These are phyloP conservation scores for Corapipo altera DNA, from an alignment of 2,113 vertebrate species.

Conservation along the genomic window DNA sequence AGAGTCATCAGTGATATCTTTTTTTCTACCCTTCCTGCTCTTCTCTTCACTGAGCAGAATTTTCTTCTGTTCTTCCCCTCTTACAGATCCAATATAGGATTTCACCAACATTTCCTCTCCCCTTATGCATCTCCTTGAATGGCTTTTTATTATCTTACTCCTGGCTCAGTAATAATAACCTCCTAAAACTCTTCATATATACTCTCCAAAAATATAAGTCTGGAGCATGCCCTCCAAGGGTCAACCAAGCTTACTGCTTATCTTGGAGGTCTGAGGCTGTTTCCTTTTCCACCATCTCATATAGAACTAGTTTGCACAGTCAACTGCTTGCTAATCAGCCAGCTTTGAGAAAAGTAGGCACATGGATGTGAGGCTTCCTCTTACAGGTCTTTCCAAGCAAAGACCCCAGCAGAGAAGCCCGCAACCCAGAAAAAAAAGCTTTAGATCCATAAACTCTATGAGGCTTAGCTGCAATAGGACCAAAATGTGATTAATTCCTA, in stretches of 20 bases:
- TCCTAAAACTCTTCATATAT: neutral
- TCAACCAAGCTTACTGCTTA: neutral
- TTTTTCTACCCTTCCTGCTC: neutral
- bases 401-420: neutral
- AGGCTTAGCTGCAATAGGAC: neutral
- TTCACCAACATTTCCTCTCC: neutral
- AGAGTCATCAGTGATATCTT: neutral
- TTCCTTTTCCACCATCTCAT: neutral
- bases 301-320: neutral
- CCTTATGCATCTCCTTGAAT: neutral
- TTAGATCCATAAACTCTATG: neutral
- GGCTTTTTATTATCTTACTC: neutral
- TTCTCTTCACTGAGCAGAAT: neutral
- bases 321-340: neutral
- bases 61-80: neutral
- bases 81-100: neutral
- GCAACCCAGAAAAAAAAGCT: neutral
- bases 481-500: neutral
- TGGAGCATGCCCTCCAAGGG: neutral
- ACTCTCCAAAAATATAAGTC: neutral
- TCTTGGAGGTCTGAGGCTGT: neutral
- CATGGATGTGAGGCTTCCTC: neutral
- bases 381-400: neutral
- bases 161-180: neutral
- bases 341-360: neutral